Evolutionary conservation across 2,113 vertebrate genomes (phyloP).

Genomic region (Pungitius pungitius): DNA sequence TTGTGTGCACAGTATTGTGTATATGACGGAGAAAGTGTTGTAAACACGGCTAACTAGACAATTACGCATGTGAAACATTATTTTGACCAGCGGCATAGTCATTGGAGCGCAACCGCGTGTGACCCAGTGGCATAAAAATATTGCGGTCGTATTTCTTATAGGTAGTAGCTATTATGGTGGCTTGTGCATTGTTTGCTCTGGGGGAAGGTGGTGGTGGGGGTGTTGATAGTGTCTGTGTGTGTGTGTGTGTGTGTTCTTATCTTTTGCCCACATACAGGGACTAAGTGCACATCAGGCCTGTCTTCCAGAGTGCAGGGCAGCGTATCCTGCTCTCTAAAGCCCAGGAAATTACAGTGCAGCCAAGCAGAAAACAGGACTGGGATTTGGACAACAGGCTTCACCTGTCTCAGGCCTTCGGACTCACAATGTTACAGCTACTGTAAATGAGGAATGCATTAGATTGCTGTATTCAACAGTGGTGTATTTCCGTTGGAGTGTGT

Average conservation of each 20-base stretch:
- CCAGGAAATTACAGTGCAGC: conserved; percentile 80
- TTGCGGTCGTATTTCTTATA: conserved; percentile 43
- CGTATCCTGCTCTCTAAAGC: conserved; percentile 74
- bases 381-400: conserved; percentile 75
- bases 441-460: conserved; percentile 59
- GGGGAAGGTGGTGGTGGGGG: background rate
- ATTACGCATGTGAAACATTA: conserved; percentile 36
- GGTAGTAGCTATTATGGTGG: conserved; percentile 36
- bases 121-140: conserved; percentile 15
- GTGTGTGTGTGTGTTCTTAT: conserved; percentile 54
- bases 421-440: conserved; percentile 47
- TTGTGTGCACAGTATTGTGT: background rate
- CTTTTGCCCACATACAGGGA: conserved; percentile 65
- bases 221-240: background rate
- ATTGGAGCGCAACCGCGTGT: conserved; percentile 9
- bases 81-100: conserved; percentile 20
- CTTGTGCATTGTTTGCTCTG: conserved; percentile 32
- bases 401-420: conserved; percentile 65
- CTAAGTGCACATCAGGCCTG: conserved; percentile 73
- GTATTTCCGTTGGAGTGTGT: background rate
- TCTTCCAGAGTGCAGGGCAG: conserved; percentile 78
- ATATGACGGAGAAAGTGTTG: background rate
- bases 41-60: conserved; percentile 12
- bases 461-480: conserved; percentile 20
- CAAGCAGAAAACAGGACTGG: conserved; percentile 80